These are phyloP conservation scores for Mythimna albipuncta DNA, from an alignment of 2,888 invertebrate genomes.

Conservation along the genomic window DNA sequence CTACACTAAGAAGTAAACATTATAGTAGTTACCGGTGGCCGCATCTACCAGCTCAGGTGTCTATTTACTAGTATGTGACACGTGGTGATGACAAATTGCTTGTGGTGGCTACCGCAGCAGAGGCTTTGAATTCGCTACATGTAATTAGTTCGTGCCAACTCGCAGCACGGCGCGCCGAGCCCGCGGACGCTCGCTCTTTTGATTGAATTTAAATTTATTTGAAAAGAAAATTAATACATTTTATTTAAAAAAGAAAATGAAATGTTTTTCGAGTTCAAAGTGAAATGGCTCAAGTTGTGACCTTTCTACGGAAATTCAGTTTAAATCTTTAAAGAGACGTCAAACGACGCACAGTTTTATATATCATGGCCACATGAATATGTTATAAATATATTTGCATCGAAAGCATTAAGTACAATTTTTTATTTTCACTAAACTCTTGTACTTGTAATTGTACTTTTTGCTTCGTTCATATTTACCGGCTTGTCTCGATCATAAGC, in stretches of 20 bases:
- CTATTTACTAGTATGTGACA: too few species aligned
- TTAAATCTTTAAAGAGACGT: background rate
- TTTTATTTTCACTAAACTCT: constrained; percentile 1
- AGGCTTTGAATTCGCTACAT: too few species aligned
- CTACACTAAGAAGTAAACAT: too few species aligned
- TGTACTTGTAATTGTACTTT: too few species aligned
- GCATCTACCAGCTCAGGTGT: too few species aligned
- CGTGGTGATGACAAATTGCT: too few species aligned
- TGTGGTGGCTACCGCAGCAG: too few species aligned
- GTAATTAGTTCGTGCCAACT: background rate
- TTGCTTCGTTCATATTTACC: background rate
- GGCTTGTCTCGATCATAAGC: constrained; percentile 2
- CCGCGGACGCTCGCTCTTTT: background rate
- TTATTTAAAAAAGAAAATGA: background rate
- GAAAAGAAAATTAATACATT: background rate
- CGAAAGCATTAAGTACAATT: background rate
- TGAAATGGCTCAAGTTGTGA: constrained; percentile 8
- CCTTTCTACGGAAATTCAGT: background rate
- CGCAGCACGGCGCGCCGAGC: background rate
- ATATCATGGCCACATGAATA: background rate
- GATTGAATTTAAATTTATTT: background rate
- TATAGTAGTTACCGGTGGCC: too few species aligned
- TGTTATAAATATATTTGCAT: background rate
- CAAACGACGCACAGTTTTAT: background rate
- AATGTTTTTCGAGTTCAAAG: background rate